Evolutionary conservation across 2,113 vertebrate species (phyloP), one percentile per base, ranked within the genome.

Genomic region (Oncorhynchus clarkii): DNA sequence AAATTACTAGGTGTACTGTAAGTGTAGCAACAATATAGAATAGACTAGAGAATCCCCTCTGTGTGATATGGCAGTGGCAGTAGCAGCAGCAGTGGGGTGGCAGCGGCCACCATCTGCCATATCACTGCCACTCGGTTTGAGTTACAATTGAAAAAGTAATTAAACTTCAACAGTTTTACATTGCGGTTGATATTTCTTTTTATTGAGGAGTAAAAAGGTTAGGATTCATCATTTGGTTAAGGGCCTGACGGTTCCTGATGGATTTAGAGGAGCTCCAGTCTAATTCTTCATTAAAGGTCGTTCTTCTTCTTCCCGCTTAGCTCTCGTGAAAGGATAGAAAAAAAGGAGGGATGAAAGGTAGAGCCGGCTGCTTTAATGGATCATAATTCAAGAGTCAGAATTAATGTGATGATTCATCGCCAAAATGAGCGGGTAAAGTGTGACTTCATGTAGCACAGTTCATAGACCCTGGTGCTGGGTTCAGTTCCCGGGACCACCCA

Each of bases 361-460:
- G 74, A 64, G 57, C 49, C 22, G 60, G 65, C 49, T 68, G 71
- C 67, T 78, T 72, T 82, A 82, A 85, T 85, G 54, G 75, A 85
- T 82, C 81, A 81, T 85, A 80, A 79, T 80, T 85, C 78, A 77
- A 48, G 74, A 78, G 76, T 80, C 81, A 74, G 65, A 77, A 73
- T 18, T 64, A 78, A 78, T 69, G 70, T 67, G 67, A 74, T 80
- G 78, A 83, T 83, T 83, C 66, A 78, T 80, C 62, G 68, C 64
- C 62, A 73, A 72, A 68, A 65, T 69, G 67, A n/a, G 69, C 71
- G 62, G 64, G 73, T 60, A 78, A 77, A 66, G 70, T 72, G 24
- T 68, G 70, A 26, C 60, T 64, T n/a, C 8, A 64, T 64, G 49
- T 54, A 54, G 45, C 51, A 4, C 13, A 18, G 39, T 12, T 45